Evolutionary conservation across 2,888 invertebrate genomes (phyloP), one percentile per base, ranked within the genome.

Genomic region (Cephus pygmeus): DNA sequence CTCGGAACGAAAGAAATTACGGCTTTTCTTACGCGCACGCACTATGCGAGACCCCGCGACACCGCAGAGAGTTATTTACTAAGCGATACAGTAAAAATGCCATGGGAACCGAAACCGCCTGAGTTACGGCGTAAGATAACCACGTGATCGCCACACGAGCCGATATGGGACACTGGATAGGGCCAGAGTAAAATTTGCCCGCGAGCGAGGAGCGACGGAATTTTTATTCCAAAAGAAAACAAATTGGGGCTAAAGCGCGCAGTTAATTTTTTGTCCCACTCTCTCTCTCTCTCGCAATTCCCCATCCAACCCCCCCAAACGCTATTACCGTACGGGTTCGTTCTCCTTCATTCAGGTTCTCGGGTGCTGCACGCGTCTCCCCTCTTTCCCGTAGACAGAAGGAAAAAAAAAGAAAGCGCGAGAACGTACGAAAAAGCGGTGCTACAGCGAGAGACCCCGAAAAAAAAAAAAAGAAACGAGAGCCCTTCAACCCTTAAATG

Each of bases 41-140:
- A 40, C 40, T 40, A 6, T 1, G 23, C 1, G 1, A 0, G 35
- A 40, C 0, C 1, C 6, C 6, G 40, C 40, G 15, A 40, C 0
- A 23, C 40, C 40, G 6, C 40, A 23, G 15, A 6, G 40, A 35
- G 12, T 12, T 1, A 35, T 12, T 0, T 12, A 35, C 12, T 35
- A 3, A 35, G 1, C 12, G 12, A 35, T 35, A 3, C 0, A 23
- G 4, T 40, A 23, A 40, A 23, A 56, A 56, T 23, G 1, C 81
- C 81, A 84, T 85, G 87, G 86, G 86, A 86, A 86, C 84, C 82
- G 85, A 86, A 86, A 86, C 85, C 86, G 81, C 81, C 77, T 31
- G 87, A 86, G 85, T 85, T 85, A 40, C 12, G 15, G 4, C 40
- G 15, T 40, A 40, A 15, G 4, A 12, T 40, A 40, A 34, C 40